Evolutionary conservation across 2,797 vertebrate genomes (phyloP).

Genomic region (Brachymystax lenok): DNA sequence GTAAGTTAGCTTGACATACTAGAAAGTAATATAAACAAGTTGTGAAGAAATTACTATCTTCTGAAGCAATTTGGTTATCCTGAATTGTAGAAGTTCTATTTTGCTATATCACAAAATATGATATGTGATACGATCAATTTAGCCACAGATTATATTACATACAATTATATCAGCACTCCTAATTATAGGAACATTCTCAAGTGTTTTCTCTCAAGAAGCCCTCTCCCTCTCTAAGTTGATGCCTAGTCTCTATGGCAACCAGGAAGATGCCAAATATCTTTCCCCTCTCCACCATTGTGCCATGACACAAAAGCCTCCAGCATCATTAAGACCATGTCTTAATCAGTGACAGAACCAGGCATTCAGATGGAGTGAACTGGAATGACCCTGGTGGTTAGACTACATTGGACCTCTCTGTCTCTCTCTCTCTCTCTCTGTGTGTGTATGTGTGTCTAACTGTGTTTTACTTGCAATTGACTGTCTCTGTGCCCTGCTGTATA

Average conservation of each 20-base stretch:
- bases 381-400: background rate
- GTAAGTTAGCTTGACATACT: too few species aligned
- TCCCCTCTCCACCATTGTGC: conserved; percentile 17
- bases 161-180: background rate
- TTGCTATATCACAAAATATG: too few species aligned
- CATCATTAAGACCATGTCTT: conserved; percentile 28
- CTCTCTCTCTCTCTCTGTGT: background rate
- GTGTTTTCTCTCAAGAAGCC: background rate
- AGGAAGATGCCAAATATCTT: conserved; percentile 1
- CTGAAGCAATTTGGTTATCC: too few species aligned
- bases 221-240: background rate
- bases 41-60: too few species aligned
- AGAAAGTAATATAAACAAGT: too few species aligned
- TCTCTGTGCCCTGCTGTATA: background rate
- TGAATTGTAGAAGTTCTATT: too few species aligned
- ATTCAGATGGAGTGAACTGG: conserved; percentile 25
- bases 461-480: background rate
- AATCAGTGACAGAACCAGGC: conserved; percentile 23
- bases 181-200: background rate
- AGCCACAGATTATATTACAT: background rate
- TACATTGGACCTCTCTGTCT: conserved; percentile 11
- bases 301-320: conserved; percentile 9
- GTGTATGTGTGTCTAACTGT: background rate
- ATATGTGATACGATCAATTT: too few species aligned
- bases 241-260: background rate